Percentiles rank a stretch among this genome's conserved stretches.
Evolutionary conservation across 35 echinoderm and acorn worm species (phyloP).

Genomic region (Chiridota heheva): DNA sequence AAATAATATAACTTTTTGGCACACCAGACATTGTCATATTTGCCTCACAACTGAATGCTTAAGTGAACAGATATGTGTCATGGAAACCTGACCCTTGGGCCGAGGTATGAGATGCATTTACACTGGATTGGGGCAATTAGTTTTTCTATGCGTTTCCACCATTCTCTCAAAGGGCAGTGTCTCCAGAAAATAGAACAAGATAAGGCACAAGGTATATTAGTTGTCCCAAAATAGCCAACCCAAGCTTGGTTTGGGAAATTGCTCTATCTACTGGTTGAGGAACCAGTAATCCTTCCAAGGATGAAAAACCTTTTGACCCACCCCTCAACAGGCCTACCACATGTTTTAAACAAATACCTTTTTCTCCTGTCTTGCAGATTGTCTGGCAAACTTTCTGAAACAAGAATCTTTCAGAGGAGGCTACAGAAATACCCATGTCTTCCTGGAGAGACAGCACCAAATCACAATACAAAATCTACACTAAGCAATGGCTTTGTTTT

Average conservation of each 20-base stretch:
- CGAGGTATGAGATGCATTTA: conserved; percentile 2
- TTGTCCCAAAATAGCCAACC: conserved; percentile 26
- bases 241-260: conserved; percentile 32
- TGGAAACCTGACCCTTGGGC: conserved; percentile 26
- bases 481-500: conserved; percentile 37
- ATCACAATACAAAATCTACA: conserved; percentile 22
- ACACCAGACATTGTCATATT: conserved; percentile 42
- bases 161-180: not conserved
- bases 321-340: not conserved
- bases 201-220: conserved; percentile 13
- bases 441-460: conserved; percentile 25
- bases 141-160: conserved; percentile 45
- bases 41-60: conserved; percentile 13
- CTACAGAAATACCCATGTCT: conserved; percentile 14
- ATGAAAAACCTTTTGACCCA: not conserved
- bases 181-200: conserved; percentile 12
- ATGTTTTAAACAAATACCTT: not conserved
- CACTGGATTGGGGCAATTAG: not conserved
- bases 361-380: conserved; percentile 43
- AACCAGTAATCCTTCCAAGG: conserved; percentile 12
- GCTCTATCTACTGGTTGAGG: not conserved
- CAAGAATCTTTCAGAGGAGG: not conserved
- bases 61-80: not conserved
- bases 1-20: not conserved
- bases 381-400: conserved; percentile 26